Conservation (phyloP, 2,113 vertebrate species). For the Salvelinus alpinus region DNA sequence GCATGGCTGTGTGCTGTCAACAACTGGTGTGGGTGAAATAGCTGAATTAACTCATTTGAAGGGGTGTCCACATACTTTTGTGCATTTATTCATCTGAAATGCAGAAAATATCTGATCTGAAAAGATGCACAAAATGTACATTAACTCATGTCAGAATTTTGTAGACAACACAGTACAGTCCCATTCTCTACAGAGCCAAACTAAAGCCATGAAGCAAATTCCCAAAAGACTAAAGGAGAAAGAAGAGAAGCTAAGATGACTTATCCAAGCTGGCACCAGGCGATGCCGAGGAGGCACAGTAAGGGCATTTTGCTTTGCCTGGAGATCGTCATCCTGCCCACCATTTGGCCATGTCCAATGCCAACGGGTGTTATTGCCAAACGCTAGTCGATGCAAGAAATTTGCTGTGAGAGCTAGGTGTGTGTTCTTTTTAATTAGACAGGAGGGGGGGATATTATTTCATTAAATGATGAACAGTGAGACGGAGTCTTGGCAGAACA, state of each 20-base stretch:
- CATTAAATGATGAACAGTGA: slow-evolving; percentile 44
- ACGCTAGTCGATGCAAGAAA: slow-evolving; percentile 25
- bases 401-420: slow-evolving; percentile 33
- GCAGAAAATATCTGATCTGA: background rate
- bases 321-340: slow-evolving; percentile 31
- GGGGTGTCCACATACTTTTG: too few species aligned
- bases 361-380: slow-evolving; percentile 29
- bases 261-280: slow-evolving; percentile 32
- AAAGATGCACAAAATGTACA: background rate
- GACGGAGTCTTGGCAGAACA: slow-evolving; percentile 29
- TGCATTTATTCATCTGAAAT: too few species aligned
- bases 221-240: slow-evolving; percentile 16
- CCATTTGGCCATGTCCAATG: slow-evolving; percentile 31
- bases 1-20: too few species aligned
- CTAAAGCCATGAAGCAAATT: background rate
- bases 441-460: slow-evolving; percentile 14
- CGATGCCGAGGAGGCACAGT: slow-evolving; percentile 18
- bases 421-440: slow-evolving; percentile 45
- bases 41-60: too few species aligned
- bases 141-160: background rate
- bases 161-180: background rate
- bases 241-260: slow-evolving; percentile 32
- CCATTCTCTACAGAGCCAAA: slow-evolving; percentile 14
- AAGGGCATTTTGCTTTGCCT: slow-evolving; percentile 31
- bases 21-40: too few species aligned